Conservation (phyloP, 2,113 vertebrate genomes). For the Neomonachus schauinslandi region DNA sequence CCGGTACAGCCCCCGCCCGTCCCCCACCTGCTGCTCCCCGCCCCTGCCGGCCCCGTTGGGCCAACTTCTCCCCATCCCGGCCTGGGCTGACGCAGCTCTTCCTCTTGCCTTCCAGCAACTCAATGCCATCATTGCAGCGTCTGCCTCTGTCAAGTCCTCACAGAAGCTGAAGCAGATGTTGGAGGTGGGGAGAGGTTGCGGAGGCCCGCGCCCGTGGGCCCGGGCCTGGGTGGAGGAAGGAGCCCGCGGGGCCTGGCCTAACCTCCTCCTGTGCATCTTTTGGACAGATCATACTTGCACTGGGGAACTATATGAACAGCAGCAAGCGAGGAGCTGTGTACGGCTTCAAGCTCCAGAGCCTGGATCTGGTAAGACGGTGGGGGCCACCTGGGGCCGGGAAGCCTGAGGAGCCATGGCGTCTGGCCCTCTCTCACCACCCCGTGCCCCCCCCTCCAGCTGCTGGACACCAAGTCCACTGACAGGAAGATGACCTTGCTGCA, state of each 20-base stretch:
- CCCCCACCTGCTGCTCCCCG: background rate
- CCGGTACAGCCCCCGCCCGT: constrained; percentile 85
- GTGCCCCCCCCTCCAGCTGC: constrained; percentile 86
- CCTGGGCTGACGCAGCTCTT: background rate
- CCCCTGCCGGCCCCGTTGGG: background rate
- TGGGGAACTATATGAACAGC: constrained; percentile 99
- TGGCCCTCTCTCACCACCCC: background rate
- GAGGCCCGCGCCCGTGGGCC: background rate
- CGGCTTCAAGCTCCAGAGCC: constrained; percentile 96
- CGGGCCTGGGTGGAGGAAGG: background rate
- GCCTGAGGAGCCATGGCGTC: accelerated
- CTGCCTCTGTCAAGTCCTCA: constrained; percentile 95
- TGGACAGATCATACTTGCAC: constrained; percentile 94
- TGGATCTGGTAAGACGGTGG: constrained; percentile 86
- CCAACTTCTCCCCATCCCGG: accelerated
- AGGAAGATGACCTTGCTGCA: constrained; percentile 97
- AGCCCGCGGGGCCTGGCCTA: background rate
- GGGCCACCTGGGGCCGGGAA: background rate
- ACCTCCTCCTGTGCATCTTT: background rate
- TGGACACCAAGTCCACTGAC: constrained; percentile 99
- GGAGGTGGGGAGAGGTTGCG: constrained; percentile 87
- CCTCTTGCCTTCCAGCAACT: constrained; percentile 90
- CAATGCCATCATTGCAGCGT: constrained; percentile 96
- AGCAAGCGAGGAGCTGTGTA: constrained; percentile 97
- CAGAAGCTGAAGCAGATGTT: constrained; percentile 96